Base-by-base conservation (phyloP, 2,797 vertebrate genomes). In the Perodicticus potto region DNA sequence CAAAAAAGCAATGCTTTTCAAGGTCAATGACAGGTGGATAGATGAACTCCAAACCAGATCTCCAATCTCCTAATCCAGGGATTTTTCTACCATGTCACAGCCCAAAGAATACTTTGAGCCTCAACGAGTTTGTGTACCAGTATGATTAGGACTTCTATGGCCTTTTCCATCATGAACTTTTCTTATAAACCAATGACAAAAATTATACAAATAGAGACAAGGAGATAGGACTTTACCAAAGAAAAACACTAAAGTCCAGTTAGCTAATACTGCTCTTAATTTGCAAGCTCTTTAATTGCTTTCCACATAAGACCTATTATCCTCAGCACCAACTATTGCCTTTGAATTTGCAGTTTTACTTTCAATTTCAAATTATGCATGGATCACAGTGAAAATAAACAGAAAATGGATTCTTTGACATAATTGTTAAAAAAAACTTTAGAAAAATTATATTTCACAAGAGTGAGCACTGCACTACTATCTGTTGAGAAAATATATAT, bases 211-310 rank as follows among this genome's bases (percentile, higher is more conserved):
- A 90, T 72, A 70, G 73, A 95, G 67, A 29, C n/a, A 59, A 92
- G 72, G 25, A 91, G 59, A 77, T 73, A 90, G 34, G 14, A 59
- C 59, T 88, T 84, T 73, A 83, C 19, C 22, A 81, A 81, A 19
- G 86, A 76, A 97, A 92, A 86, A n/a, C 83, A 87, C 23, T 19
- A 34, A 86, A 74, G 61, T 89, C 45, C 78, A 84, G n/a, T 76
- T 89, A 94, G 12, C 23, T 67, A 93, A 91, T 55, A 29, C n/a
- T 53, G 7, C 1, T 63, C n/a, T 82, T 32, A 89, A 70, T 83
- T 89, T 92, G 22, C 45, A 37, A 87, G 11, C 91, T 93, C 29
- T 63, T 43, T 59, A 78, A 37, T 29, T 72, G 34, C n/a, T 91
- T 96, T 83, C 63, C 61, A 25, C 32, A 81, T 67, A 40, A 87